Evolutionary conservation across 2,888 invertebrate genomes (phyloP).

Genomic region (Drosophila monieri): DNA sequence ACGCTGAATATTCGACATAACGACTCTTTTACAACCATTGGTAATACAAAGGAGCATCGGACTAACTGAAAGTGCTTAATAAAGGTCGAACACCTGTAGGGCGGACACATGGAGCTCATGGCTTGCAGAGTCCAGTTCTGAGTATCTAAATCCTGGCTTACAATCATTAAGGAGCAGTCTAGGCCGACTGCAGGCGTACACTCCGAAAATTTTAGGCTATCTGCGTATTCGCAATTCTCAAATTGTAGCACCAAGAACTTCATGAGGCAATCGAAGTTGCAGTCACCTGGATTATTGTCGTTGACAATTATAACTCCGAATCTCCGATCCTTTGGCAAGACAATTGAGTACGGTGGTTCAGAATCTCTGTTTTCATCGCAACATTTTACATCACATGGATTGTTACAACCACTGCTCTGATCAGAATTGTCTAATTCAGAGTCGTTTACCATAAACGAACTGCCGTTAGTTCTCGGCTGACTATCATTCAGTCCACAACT

Average conservation of each 20-base stretch:
- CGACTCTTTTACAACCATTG: neutral
- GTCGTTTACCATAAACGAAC: too few relatives aligned
- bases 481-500: too few relatives aligned
- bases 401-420: neutral
- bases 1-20: neutral
- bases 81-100: neutral
- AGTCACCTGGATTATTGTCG: neutral
- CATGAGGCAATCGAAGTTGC: neutral
- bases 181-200: neutral
- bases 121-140: neutral
- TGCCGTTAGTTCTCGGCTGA: too few relatives aligned
- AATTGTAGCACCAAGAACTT: neutral
- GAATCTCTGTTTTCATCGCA: neutral
- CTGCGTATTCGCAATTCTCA: neutral
- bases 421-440: neutral
- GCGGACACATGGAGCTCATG: neutral
- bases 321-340: neutral
- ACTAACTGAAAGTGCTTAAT: neutral
- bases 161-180: neutral
- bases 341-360: neutral
- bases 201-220: neutral
- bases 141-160: neutral
- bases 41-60: neutral
- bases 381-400: neutral
- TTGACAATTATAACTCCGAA: neutral